Base-by-base conservation (phyloP, 2,888 invertebrate genomes). In the Pristionchus fissidentatus region DNA sequence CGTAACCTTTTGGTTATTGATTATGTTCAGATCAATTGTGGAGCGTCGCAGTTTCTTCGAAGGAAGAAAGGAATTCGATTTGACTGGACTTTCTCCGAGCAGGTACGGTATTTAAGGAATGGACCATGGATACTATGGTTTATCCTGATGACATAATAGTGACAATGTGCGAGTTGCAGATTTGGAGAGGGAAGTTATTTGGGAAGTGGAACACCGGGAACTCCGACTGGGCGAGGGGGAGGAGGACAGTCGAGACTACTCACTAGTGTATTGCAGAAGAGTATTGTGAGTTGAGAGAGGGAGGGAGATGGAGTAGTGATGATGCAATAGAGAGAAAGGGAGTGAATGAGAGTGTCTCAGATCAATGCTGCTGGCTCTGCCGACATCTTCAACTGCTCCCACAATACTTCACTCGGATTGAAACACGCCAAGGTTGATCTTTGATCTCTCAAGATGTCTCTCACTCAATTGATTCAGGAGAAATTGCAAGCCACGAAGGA, bases 31-130 rank as follows among this genome's bases (percentile, higher is more conserved):
- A 60, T 60, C 60, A 60, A 32, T 60, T 13, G 32, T 60, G 60
- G 70, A 41, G 1, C 38, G 43, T 22, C 70, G 70, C 41, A 70
- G 70, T 70, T 70, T 70, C 70, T 19, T 70, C n/a, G 70, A 70
- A n/a, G 70, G 70, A 38, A 15, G 35, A 22, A 70, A 70, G 41
- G 70, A n/a, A 38, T 70, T 70, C 26, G 70, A 70, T n/a, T 7
- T 38, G 19, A 70, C 38, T 70, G 70, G 70, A 70, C 70, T 70
- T 7, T 38, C 70, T 41, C 70, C 70, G 38, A 43, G n/a, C 41
- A 38, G 70, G 70, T 70, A 32, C 3, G 13, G 60, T 55, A 4
- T 7, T 22, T 55, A 32, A 29, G 7, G 60, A 60, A n/a, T n/a
- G n/a, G n/a, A n/a, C n/a, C n/a, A n/a, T n/a, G n/a, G n/a, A n/a